These are phyloP conservation scores for Hirtodrosophila cameraria DNA, from an alignment of 2,888 invertebrate genomes.

Conservation along the genomic window DNA sequence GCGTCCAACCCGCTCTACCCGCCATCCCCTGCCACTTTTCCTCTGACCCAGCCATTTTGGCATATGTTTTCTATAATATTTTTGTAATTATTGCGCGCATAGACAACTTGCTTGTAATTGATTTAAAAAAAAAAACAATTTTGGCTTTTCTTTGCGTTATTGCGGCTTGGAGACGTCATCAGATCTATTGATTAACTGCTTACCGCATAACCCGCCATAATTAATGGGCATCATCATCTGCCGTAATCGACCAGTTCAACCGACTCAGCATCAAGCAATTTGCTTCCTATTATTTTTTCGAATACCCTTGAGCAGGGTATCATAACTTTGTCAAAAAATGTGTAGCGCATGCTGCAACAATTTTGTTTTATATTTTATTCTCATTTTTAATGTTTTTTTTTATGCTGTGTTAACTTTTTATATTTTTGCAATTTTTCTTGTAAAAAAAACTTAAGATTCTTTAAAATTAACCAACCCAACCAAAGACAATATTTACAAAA, in stretches of 20 bases:
- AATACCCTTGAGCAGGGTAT: no score
- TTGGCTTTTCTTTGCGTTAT: constrained; percentile 13
- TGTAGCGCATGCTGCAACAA: no score
- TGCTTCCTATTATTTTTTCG: background rate
- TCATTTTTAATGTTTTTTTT: no score
- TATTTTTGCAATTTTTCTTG: no score
- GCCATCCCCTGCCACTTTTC: no score
- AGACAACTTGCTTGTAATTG: constrained; percentile 70
- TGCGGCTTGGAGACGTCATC: constrained; percentile 5
- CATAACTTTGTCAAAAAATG: no score
- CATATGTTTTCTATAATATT: constrained; percentile 45
- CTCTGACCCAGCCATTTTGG: constrained; percentile 10
- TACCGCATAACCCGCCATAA: constrained; percentile 15
- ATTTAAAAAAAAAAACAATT: no score
- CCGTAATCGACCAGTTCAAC: background rate
- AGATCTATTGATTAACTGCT: constrained; percentile 41
- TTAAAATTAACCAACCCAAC: no score
- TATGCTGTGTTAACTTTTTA: no score
- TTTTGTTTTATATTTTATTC: no score
- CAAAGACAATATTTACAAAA: no score
- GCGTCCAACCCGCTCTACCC: background rate
- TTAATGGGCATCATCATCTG: constrained; percentile 21
- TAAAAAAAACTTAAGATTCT: no score
- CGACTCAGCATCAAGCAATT: constrained; percentile 5
- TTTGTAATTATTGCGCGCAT: constrained; percentile 48